Conservation (phyloP, 2,888 invertebrate genomes). For the Heliothis peltigera region DNA sequence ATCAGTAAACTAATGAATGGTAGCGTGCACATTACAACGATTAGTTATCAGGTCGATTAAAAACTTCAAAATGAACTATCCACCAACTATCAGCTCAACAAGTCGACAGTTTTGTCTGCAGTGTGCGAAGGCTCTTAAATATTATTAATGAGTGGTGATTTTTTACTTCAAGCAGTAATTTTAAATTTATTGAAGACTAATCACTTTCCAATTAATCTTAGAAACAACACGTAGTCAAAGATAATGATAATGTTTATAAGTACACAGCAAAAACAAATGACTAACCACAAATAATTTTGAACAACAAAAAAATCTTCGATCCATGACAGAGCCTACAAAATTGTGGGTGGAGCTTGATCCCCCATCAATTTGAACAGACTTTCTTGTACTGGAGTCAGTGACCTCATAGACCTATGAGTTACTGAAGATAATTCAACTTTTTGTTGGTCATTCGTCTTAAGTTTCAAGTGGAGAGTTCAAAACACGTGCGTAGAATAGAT, state of each 20-base stretch:
- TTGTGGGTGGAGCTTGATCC: slow-evolving; percentile 10
- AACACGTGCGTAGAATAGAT: slow-evolving; percentile 16
- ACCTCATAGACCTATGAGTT: slow-evolving; percentile 44
- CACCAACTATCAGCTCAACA: too few relatives aligned
- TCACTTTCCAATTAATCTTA: neutral
- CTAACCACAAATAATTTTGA: slow-evolving; percentile 28
- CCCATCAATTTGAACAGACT: slow-evolving; percentile 27
- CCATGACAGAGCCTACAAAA: slow-evolving; percentile 25
- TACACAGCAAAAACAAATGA: slow-evolving; percentile 3
- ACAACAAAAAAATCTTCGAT: slow-evolving; percentile 14
- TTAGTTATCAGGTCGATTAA: too few relatives aligned
- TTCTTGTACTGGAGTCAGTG: slow-evolving; percentile 46
- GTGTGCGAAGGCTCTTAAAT: too few relatives aligned
- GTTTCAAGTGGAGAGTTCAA: slow-evolving; percentile 31
- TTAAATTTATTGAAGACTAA: neutral
- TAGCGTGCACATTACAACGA: too few relatives aligned
- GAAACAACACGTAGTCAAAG: neutral
- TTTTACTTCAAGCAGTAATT: neutral
- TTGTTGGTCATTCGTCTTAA: slow-evolving; percentile 33
- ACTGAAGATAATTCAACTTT: slow-evolving; percentile 54
- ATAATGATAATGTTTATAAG: neutral
- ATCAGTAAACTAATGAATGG: too few relatives aligned
- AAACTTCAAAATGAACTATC: too few relatives aligned
- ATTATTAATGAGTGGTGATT: neutral
- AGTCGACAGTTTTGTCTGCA: too few relatives aligned